Percentiles rank a stretch among this genome's conserved stretches.
Conservation (phyloP, 1,140 invertebrate genomes). For the Neodiprion pinetum region DNA sequence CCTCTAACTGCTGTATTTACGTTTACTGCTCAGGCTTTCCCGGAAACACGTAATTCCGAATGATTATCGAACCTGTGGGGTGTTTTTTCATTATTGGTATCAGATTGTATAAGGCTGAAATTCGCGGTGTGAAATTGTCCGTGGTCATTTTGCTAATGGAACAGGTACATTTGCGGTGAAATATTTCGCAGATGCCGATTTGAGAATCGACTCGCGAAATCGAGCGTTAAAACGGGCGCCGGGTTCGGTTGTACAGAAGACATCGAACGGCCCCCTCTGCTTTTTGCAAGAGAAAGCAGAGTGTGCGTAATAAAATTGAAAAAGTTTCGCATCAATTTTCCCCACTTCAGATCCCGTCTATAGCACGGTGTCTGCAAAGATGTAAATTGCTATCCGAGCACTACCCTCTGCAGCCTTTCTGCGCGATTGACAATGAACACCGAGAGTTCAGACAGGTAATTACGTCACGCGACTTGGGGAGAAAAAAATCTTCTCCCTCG, state of each 20-base stretch:
- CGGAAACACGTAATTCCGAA: neutral
- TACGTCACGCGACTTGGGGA: neutral
- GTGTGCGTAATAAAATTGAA: neutral
- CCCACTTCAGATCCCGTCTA: neutral
- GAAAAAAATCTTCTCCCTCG: neutral
- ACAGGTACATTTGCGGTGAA: neutral
- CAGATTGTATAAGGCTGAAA: neutral
- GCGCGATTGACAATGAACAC: neutral
- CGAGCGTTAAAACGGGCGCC: neutral
- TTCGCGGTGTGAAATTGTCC: neutral
- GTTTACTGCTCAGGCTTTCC: neutral
- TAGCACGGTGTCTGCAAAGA: neutral
- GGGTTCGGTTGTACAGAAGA: neutral
- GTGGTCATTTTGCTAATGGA: conserved; percentile 1
- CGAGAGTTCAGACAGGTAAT: neutral
- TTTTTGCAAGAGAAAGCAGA: too few relatives aligned
- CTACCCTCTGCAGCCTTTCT: neutral
- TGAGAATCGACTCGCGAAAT: neutral
- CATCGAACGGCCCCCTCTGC: too few relatives aligned
- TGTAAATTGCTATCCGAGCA: neutral
- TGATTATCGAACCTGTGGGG: neutral
- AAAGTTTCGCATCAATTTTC: neutral
- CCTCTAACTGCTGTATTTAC: conserved; percentile 12
- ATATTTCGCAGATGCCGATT: neutral
- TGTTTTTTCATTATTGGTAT: neutral